These are phyloP conservation scores for Callocephalon fimbriatum DNA, from an alignment of 2,113 vertebrate species.

Conservation along the genomic window DNA sequence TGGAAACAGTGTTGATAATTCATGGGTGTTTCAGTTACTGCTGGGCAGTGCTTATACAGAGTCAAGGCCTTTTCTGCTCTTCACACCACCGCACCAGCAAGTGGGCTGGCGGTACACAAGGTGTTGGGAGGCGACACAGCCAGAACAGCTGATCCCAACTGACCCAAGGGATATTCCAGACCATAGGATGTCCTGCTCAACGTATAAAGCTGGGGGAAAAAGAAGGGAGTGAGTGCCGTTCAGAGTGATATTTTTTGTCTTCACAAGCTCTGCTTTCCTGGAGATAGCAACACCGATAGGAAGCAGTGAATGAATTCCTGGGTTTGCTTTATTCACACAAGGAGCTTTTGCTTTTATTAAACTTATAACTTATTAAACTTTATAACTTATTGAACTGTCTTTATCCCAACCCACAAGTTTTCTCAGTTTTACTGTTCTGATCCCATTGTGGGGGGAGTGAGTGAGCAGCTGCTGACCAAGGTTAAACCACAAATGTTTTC, in stretches of 20 bases:
- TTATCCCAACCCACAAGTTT: background rate
- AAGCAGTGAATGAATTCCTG: background rate
- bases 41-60: background rate
- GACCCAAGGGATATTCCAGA: background rate
- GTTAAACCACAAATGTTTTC: background rate
- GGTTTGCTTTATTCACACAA: background rate
- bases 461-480: background rate
- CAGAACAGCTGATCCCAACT: background rate
- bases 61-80: background rate
- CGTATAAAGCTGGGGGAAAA: background rate
- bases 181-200: background rate
- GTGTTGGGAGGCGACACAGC: background rate
- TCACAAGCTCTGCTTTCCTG: background rate
- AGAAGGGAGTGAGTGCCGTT: rapidly evolving
- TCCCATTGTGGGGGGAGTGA: rapidly evolving
- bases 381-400: background rate
- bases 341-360: background rate
- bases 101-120: background rate
- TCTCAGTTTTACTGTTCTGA: background rate
- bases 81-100: rapidly evolving
- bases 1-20: background rate
- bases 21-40: background rate
- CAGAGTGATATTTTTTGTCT: rapidly evolving
- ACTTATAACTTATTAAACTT: too few relatives aligned
- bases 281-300: too few relatives aligned